Evolutionary conservation across 1,140 invertebrate genomes (phyloP).

Genomic region (Lordiphosa collinella): DNA sequence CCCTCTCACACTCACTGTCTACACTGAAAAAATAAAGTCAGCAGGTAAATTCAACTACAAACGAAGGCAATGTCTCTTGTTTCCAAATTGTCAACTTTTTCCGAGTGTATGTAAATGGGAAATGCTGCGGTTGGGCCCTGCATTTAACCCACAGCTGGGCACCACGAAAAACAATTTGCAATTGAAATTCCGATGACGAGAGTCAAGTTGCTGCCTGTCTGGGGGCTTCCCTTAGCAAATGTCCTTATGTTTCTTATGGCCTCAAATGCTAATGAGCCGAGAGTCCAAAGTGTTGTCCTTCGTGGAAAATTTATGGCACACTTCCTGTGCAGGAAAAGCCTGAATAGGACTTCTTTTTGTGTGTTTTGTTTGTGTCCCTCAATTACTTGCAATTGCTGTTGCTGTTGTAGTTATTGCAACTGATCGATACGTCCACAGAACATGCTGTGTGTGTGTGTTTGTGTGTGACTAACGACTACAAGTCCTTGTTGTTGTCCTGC

Average conservation of each 20-base stretch:
- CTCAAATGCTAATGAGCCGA: conserved; percentile 70
- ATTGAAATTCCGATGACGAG: conserved; percentile 58
- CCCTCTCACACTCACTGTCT: background rate
- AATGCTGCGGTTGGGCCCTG: conserved; percentile 29
- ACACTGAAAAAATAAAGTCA: too few relatives aligned
- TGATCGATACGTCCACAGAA: conserved; percentile 37
- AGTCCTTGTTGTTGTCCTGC: conserved; percentile 31
- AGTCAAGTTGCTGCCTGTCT: conserved; percentile 39
- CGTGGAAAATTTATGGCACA: conserved; percentile 60
- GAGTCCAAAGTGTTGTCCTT: conserved; percentile 44
- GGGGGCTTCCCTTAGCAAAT: conserved; percentile 30
- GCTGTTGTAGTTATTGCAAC: conserved; percentile 55
- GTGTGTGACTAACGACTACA: conserved; percentile 51
- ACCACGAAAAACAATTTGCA: conserved; percentile 56
- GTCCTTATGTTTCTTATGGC: conserved; percentile 52
- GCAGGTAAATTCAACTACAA: too few relatives aligned
- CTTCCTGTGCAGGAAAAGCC: conserved; percentile 47
- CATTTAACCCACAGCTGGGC: conserved; percentile 52
- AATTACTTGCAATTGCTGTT: conserved; percentile 66
- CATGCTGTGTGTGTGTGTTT: conserved; percentile 5
- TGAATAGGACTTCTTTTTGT: conserved; percentile 12
- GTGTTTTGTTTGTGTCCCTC: conserved; percentile 31
- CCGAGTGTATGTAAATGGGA: conserved; percentile 25
- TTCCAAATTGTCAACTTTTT: too few relatives aligned
- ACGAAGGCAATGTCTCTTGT: too few relatives aligned